Evolutionary conservation across 2,888 invertebrate genomes (phyloP).

Genomic region (Oxycera nigricornis): DNA sequence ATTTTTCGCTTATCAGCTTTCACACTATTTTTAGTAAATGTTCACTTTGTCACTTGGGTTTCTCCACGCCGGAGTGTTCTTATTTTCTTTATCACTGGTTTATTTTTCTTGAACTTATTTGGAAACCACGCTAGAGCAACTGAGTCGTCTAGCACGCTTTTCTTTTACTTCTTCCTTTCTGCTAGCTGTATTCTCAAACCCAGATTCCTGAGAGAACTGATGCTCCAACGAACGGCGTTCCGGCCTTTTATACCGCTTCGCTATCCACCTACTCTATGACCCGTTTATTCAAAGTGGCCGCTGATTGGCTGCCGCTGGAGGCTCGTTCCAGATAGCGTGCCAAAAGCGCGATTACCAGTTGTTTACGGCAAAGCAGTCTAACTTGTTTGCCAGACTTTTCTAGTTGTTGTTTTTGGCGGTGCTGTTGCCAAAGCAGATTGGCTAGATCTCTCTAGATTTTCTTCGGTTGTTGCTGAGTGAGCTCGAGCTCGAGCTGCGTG

Average conservation of each 20-base stretch:
- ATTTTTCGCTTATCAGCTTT: background rate
- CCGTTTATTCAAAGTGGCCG: background rate
- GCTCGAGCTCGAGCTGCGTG: no score
- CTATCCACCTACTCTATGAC: slow-evolving; percentile 11
- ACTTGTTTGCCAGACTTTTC: background rate
- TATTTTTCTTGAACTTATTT: background rate
- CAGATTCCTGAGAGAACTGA: slow-evolving; percentile 29
- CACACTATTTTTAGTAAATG: background rate
- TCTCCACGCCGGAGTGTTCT: background rate
- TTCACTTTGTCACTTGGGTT: background rate
- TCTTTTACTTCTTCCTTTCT: background rate
- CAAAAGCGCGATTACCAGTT: background rate
- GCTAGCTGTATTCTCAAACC: slow-evolving; percentile 17
- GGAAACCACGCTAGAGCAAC: no score
- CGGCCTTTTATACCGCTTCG: slow-evolving; percentile 15
- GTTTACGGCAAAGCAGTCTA: background rate
- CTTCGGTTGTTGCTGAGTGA: no score
- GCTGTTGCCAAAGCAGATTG: no score
- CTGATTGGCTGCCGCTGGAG: slow-evolving; percentile 18
- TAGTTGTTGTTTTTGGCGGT: no score
- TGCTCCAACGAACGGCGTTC: slow-evolving; percentile 6
- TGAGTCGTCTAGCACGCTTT: no score
- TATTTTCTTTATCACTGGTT: background rate
- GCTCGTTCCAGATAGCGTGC: slow-evolving; percentile 22
- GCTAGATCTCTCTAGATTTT: no score